Evolutionary conservation across 2,113 vertebrate genomes (phyloP), one percentile per base, ranked within the genome.

Genomic region (Aspidoscelis tigris): DNA sequence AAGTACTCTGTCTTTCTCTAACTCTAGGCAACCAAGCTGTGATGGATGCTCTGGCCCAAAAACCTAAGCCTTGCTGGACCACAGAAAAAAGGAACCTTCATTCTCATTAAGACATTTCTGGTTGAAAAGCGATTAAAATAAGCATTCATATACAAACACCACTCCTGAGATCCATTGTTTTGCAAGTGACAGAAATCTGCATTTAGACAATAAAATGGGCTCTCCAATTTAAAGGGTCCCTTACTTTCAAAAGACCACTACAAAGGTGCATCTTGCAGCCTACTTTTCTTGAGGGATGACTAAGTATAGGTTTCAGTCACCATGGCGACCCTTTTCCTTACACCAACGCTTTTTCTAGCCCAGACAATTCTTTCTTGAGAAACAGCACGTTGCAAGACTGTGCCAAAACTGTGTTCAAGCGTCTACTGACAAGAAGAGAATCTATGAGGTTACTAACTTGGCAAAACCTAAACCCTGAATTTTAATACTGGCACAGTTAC

Each of bases 161-260:
- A 91, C 93, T 95, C 90, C 87, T 87, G 78, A 92, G 86, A n/a
- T 72, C 90, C 85, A 93, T 93, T 95, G 93, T 95, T 92, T 93
- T 90, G 91, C 90, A 92, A 93, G 91, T 95, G 92, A 95, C 94
- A 94, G 90, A 95, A 95, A 96, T 95, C 95, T 94, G 92, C 94
- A 95, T 95, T 93, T 85, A 86, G 86, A 94, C 95, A 96, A 95
- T 95, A 80, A 90, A 89, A 88, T 87, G 83, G 89, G 81, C 90
- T 92, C 94, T 93, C 93, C 93, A 87, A 93, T 95, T 93, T 94
- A 94, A 94, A 94, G 91, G 92, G 89, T 92, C 92, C 93, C 93
- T 86, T 89, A 89, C 92, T 92, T 79, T 93, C 86, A 94, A 92
- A 95, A 94, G 93, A 82, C 70, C 86, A 89, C 89, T 90, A 95